Percentiles rank a stretch among this genome's conserved stretches.
Evolutionary conservation across 2,797 vertebrate species (phyloP).

Genomic region (Antrozous pallidus): DNA sequence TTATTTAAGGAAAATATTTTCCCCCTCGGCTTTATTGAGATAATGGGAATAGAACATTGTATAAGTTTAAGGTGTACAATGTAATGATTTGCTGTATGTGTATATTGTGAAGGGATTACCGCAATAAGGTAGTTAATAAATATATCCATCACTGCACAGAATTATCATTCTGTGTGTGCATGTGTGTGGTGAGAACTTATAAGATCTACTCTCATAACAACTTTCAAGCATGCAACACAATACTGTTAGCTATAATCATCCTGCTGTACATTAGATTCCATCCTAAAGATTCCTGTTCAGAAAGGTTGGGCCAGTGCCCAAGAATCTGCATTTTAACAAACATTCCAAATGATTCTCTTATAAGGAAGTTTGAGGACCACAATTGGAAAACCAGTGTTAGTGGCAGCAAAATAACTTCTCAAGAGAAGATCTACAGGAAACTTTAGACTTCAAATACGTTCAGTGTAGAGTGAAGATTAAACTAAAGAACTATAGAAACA

Average conservation of each 20-base stretch:
- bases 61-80: background rate
- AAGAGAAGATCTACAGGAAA: background rate
- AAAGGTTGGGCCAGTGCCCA: background rate
- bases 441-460: slow-evolving; percentile 22
- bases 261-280: background rate
- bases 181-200: background rate
- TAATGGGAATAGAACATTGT: background rate
- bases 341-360: background rate
- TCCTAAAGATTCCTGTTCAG: background rate
- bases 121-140: background rate
- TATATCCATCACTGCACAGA: background rate
- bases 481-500: background rate
- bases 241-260: background rate
- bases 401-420: slow-evolving; percentile 40
- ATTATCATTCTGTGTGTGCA: background rate
- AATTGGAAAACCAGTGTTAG: background rate
- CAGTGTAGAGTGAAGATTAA: slow-evolving; percentile 9
- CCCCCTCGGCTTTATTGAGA: background rate
- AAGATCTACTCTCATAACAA: background rate
- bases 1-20: background rate
- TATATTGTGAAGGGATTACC: background rate
- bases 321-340: background rate
- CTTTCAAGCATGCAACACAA: background rate
- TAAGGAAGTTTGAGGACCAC: background rate
- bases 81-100: background rate